Evolutionary conservation across 2,113 vertebrate species (phyloP), one percentile per base, ranked within the genome.

Genomic region (Meriones unguiculatus): DNA sequence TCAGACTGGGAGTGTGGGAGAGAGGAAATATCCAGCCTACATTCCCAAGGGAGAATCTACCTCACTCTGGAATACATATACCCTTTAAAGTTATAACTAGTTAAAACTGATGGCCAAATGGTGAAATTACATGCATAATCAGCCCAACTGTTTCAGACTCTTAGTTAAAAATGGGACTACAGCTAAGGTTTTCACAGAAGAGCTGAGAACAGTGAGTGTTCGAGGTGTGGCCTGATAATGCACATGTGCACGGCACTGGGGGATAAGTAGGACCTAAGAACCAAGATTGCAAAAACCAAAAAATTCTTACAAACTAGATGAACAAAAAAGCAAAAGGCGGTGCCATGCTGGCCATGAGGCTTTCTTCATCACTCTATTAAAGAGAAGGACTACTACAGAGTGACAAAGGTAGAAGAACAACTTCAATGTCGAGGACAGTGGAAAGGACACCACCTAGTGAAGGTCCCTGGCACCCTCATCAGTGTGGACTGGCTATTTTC

Each of bases 121-220:
- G 20, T n/a, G 75, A 90, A 87, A 59, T 88, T 81, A 84, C 73
- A 28, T 75, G 80, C 65, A 94, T 28, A 64, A n/a, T 50, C n/a
- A 57, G 41, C 59, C 4, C 62, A n/a, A 1, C 2, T 2, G 35
- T 70, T 88, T 93, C 24, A 92, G 69, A 46, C 30, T 0, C 46
- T 94, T 50, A 72, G 20, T 81, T 92, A 38, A 92, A 86, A 95
- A 81, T 64, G 59, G 15, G 41, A 81, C 28, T 77, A 77, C 80
- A 85, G 78, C n/a, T 93, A 88, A 96, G 52, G 70, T 52, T 92
- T 88, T 89, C 67, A 62, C 24, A 86, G 65, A 52, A 94, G 81
- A 38, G 52, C 62, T 28, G 13, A 75, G 28, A 87, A 84, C 28
- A 87, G 52, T 64, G 25, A 70, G 4, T 38, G 28, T 38, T 50